These are phyloP conservation scores for Varanus komodoensis DNA, from an alignment of 2,113 vertebrate species.

Conservation along the genomic window DNA sequence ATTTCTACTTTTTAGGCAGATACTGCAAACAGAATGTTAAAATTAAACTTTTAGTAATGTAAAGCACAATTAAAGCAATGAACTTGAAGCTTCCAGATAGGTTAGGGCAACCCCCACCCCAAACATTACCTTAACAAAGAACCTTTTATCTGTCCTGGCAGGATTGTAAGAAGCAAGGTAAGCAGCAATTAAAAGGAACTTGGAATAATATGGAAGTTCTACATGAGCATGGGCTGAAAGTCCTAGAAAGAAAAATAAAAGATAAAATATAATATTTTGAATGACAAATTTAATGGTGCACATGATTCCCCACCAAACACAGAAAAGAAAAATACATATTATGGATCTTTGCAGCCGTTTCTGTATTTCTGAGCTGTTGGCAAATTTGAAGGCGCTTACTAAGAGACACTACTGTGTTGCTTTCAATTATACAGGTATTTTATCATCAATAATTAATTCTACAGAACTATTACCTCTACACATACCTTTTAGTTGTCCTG, in stretches of 20 bases:
- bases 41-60: background rate
- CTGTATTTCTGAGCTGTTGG: background rate
- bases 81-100: background rate
- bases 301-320: background rate
- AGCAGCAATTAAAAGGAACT: conserved; percentile 95
- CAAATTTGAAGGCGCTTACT: background rate
- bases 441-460: background rate
- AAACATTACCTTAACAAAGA: conserved; percentile 92
- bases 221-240: conserved; percentile 93
- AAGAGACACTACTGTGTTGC: rapidly evolving
- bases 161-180: conserved; percentile 98
- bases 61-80: background rate
- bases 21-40: background rate
- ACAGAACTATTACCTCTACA: conserved; percentile 4
- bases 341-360: background rate
- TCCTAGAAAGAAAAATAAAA: conserved; percentile 72
- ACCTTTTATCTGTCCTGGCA: conserved; percentile 94
- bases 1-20: background rate
- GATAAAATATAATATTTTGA: background rate
- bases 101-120: background rate
- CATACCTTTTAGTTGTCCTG: conserved; percentile 89
- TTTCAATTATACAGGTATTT: background rate
- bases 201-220: conserved; percentile 97
- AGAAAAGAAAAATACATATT: background rate
- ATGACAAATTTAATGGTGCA: conserved; percentile 6